These are phyloP conservation scores for Stomatorhinus walkeri DNA, from an alignment of 2,797 vertebrate species.

Conservation along the genomic window DNA sequence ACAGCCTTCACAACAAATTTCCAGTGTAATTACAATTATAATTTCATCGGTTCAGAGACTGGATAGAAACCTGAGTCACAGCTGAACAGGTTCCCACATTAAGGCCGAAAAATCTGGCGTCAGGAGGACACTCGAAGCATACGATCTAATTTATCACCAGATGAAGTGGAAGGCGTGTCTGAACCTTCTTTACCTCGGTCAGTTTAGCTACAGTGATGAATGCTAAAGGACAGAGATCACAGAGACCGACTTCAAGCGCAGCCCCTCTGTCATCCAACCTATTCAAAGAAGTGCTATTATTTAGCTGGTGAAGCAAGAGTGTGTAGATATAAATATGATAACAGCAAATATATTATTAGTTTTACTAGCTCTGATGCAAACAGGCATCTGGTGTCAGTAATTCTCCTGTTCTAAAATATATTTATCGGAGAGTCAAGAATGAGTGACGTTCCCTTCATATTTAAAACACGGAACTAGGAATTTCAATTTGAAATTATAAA, in stretches of 20 bases:
- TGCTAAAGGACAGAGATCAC: background rate
- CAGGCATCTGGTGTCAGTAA: background rate
- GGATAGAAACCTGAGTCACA: background rate
- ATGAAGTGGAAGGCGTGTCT: background rate
- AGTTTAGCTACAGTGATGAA: background rate
- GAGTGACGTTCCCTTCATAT: background rate
- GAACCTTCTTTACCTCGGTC: background rate
- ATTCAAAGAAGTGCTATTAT: background rate
- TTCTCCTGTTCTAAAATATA: background rate
- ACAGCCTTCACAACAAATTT: background rate
- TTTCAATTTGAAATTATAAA: background rate
- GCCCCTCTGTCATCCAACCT: background rate
- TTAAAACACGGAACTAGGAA: background rate
- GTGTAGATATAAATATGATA: background rate
- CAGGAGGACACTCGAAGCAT: background rate
- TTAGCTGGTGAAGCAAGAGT: background rate
- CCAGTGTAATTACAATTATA: background rate
- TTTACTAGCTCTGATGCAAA: background rate
- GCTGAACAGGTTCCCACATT: background rate
- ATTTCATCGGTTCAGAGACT: background rate
- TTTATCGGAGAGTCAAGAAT: background rate
- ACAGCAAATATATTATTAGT: background rate
- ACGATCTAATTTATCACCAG: background rate
- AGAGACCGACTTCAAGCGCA: background rate
- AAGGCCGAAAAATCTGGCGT: background rate